These are phyloP conservation scores for Xenus cinereus DNA, from an alignment of 2,113 vertebrate species.

Conservation along the genomic window DNA sequence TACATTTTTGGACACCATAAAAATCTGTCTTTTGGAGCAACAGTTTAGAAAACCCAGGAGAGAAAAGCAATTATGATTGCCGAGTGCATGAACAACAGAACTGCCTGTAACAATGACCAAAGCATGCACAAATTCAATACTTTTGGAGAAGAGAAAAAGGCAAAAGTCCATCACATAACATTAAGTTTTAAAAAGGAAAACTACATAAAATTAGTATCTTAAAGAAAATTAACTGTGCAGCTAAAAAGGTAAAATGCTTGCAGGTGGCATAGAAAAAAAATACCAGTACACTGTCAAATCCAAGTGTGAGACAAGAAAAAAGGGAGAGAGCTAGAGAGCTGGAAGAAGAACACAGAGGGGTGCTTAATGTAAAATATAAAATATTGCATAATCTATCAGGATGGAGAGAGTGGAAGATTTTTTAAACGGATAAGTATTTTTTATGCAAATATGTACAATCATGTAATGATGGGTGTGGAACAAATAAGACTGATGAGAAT, in stretches of 20 bases:
- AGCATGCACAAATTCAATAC: not conserved
- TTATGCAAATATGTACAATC: not conserved
- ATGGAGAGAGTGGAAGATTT: not conserved
- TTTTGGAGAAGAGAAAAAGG: not conserved
- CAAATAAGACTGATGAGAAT: not conserved
- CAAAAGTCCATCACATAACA: not conserved
- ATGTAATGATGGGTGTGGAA: not conserved
- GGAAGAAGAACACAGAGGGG: not conserved
- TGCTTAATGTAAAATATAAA: not conserved
- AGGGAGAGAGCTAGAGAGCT: not conserved
- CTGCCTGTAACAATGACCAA: not conserved
- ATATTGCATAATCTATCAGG: not conserved
- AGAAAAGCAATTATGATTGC: not conserved
- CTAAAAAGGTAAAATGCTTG: not conserved
- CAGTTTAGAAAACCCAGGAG: not conserved
- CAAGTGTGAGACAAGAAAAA: not conserved
- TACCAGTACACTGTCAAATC: not conserved
- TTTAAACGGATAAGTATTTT: not conserved
- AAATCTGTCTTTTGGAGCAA: not conserved
- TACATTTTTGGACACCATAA: not conserved
- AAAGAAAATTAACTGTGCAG: not conserved
- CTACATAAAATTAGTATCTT: not conserved
- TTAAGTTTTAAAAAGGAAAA: not conserved
- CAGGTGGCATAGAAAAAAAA: not conserved
- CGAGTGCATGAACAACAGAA: not conserved